A percentile compares a stretch with the other conserved stretches of the same genome.
These are phyloP conservation scores for Lordiphosa collinella DNA, from an alignment of 1,140 invertebrate species.

Conservation along the genomic window DNA sequence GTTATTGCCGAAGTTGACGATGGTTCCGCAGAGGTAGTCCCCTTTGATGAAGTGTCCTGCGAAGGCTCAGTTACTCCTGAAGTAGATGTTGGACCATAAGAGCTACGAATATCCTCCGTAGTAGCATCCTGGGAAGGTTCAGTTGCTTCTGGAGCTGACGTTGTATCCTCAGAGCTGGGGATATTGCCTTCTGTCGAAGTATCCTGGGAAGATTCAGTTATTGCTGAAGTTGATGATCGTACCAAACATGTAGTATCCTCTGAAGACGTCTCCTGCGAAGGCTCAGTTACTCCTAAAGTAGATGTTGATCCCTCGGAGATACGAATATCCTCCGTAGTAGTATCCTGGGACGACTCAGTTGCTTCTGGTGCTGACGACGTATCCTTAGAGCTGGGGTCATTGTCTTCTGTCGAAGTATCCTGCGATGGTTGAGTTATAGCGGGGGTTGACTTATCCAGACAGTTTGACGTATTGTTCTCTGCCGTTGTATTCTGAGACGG, in stretches of 20 bases:
- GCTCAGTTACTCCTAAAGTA: conserved; percentile 2
- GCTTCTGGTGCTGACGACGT: background rate
- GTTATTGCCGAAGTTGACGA: too few species aligned
- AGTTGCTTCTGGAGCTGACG: too few species aligned
- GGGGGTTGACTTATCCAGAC: too few species aligned
- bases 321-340: background rate
- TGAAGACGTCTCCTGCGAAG: background rate
- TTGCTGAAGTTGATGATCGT: background rate
- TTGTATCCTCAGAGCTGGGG: too few species aligned
- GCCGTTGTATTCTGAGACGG: conserved; percentile 1
- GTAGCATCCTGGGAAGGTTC: too few species aligned
- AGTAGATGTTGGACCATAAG: too few species aligned
- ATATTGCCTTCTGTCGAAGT: background rate
- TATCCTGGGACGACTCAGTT: background rate
- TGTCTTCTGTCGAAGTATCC: background rate
- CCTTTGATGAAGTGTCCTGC: too few species aligned
- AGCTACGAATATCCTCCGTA: too few species aligned
- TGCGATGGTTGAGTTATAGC: background rate
- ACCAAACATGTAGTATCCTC: background rate
- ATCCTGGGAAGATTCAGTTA: background rate
- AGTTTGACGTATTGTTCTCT: background rate
- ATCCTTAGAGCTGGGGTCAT: background rate
- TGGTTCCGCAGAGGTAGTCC: too few species aligned
- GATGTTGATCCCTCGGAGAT: background rate
- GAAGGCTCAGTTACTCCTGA: too few species aligned